A percentile compares a stretch with the other conserved stretches of the same genome.
Evolutionary conservation across 2,888 invertebrate species (phyloP).

Genomic region (Nemoura dubitans): DNA sequence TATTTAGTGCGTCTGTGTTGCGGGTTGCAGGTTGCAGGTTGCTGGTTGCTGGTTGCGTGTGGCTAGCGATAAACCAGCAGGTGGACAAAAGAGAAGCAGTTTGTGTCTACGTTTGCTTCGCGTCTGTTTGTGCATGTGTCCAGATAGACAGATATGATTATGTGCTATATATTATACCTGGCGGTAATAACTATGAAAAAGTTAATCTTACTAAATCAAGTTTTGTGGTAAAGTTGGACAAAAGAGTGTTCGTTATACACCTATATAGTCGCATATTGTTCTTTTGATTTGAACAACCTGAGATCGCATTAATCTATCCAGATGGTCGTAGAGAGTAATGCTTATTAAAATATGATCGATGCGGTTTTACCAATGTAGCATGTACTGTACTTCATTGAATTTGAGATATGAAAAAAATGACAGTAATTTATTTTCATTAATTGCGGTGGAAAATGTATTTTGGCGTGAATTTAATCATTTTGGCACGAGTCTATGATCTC

Average conservation of each 20-base stretch:
- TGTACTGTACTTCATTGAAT: not conserved
- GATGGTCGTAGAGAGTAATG: not conserved
- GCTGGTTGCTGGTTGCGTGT: not conserved
- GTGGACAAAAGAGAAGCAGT: not conserved
- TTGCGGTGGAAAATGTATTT: not conserved
- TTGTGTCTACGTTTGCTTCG: not conserved
- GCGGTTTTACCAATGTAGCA: not conserved
- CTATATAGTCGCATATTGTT: not conserved
- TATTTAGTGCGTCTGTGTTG: too few relatives aligned
- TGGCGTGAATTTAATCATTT: not conserved
- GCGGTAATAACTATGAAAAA: slow-evolving; percentile 41
- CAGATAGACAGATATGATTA: not conserved
- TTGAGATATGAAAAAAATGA: not conserved
- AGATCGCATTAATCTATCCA: not conserved
- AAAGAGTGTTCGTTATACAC: slow-evolving; percentile 36
- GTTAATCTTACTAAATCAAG: slow-evolving; percentile 48
- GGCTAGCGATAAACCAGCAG: not conserved
- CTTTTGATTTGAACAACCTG: not conserved
- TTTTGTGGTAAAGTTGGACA: slow-evolving; percentile 29
- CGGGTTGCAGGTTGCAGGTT: too few relatives aligned
- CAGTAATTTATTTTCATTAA: not conserved
- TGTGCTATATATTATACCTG: slow-evolving; percentile 14
- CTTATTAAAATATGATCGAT: not conserved
- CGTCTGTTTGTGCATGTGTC: not conserved
- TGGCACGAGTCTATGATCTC: not conserved